Evolutionary conservation across 1,140 invertebrate genomes (phyloP).

Genomic region (Zophobas atratus): DNA sequence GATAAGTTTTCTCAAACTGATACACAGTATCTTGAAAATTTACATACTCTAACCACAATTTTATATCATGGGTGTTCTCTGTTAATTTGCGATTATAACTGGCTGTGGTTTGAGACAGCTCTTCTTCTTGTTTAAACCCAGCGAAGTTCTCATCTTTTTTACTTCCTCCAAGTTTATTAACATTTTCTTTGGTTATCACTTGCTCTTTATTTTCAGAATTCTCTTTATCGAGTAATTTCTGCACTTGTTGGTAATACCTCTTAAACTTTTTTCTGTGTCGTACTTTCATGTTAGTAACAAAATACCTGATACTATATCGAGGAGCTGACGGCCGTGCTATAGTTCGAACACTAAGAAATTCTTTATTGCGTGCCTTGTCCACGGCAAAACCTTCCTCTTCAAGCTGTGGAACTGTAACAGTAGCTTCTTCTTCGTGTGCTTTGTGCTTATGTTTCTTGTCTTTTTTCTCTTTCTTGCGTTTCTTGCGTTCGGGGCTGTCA

Average conservation of each 20-base stretch:
- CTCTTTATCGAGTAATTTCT: constrained; percentile 59
- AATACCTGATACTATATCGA: constrained; percentile 64
- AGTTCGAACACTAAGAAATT: constrained; percentile 69
- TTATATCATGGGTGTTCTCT: constrained; percentile 70
- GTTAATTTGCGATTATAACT: constrained; percentile 71
- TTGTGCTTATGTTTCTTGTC: constrained; percentile 57
- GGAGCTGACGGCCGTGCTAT: constrained; percentile 69
- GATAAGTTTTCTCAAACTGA: constrained; percentile 67
- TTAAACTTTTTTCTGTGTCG: constrained; percentile 51
- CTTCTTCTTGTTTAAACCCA: constrained; percentile 67
- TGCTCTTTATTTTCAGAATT: constrained; percentile 58
- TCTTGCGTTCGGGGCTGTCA: constrained; percentile 36
- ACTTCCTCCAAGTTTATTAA: constrained; percentile 52
- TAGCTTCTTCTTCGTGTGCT: constrained; percentile 55
- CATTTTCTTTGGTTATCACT: constrained; percentile 56
- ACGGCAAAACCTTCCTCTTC: constrained; percentile 71
- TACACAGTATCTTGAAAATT: constrained; percentile 71
- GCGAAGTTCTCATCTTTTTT: constrained; percentile 57
- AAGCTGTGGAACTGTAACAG: constrained; percentile 57
- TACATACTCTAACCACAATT: constrained; percentile 73
- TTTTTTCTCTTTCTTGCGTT: constrained; percentile 60
- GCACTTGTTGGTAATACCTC: constrained; percentile 64
- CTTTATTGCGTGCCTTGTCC: constrained; percentile 69
- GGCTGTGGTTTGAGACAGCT: constrained; percentile 69
- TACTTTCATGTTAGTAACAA: constrained; percentile 62